Evolutionary conservation across 1,140 invertebrate genomes (phyloP), one percentile per base, ranked within the genome.

Genomic region (Solenopsis fugax): DNA sequence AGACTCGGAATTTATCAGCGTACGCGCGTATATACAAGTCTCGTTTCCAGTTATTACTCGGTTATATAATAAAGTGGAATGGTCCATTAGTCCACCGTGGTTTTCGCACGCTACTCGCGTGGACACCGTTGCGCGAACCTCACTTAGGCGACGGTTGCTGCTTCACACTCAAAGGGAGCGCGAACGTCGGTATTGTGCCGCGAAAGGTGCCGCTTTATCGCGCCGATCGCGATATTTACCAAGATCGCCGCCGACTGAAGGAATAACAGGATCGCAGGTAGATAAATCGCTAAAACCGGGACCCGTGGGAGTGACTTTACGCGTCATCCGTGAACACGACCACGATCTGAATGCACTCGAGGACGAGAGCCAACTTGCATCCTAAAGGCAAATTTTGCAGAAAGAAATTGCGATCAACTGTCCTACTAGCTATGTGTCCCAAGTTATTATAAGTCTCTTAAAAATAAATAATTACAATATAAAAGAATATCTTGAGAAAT

Each of bases 151-250:
- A 52, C 56, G 45, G 77, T 78, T 45, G 24, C 52, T 65, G 58
- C 58, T 56, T 48, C 62, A 48, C 60, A 56, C 50, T 77, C 24
- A 50, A 54, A 58, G 54, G 52, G 54, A 72, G 16, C 56, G 48
- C 54, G 37, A 71, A 54, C 12, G 21, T 13, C 64, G 65, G 34
- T 69, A 86, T 88, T 88, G 87, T 82, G 16, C 48, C 24, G 54
- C 56, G 29, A 81, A 62, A 87, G 75, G n/a, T 54, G 69, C 21
- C 48, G 18, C 41, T 76, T 89, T 89, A 89, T 90, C 77, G 78
- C 9, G 13, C 4, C 37, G 85, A 90, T 90, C 88, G 84, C 84
- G 76, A 87, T 76, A 65, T 80, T 75, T 67, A 60, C 16, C 52
- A 48, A 73, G 81, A 64, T 73, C 34, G 65, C 45, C 64, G 52